Evolutionary conservation across 2,113 vertebrate species (phyloP).

Genomic region (Vimba vimba): DNA sequence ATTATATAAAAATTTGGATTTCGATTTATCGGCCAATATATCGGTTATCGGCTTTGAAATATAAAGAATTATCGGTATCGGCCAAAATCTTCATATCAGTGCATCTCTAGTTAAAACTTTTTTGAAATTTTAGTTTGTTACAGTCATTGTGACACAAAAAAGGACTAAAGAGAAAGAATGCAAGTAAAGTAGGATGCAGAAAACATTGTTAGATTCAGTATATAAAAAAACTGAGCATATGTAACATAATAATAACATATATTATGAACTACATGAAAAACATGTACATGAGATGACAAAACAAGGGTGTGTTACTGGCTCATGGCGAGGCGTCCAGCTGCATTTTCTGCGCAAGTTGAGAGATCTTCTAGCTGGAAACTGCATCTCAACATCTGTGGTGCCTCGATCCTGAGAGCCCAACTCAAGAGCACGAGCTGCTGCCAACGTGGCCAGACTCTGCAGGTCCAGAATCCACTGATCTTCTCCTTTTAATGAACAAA

Average conservation of each 20-base stretch:
- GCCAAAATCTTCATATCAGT: too few relatives aligned
- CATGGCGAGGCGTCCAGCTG: conserved; percentile 90
- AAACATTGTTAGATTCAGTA: neutral
- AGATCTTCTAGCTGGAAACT: conserved; percentile 74
- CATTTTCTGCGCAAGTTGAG: conserved; percentile 88
- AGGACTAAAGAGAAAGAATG: neutral
- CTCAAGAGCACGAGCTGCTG: conserved; percentile 88
- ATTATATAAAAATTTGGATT: too few relatives aligned
- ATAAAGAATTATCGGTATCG: too few relatives aligned
- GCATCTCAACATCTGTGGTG: conserved; percentile 53
- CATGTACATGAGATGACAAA: too few relatives aligned
- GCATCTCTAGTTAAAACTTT: too few relatives aligned
- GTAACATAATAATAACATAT: neutral
- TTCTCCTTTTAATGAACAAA: conserved; percentile 76
- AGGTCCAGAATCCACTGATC: conserved; percentile 89
- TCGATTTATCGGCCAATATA: too few relatives aligned
- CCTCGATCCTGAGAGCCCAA: conserved; percentile 66
- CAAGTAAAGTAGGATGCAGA: neutral
- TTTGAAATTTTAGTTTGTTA: neutral
- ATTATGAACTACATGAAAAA: neutral
- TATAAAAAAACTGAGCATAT: neutral
- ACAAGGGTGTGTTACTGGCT: conserved; percentile 80
- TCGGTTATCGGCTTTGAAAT: too few relatives aligned
- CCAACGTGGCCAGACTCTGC: conserved; percentile 89
- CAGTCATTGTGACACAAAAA: neutral